Conservation (phyloP, 2,797 vertebrate genomes). For the Erpetoichthys calabaricus region DNA sequence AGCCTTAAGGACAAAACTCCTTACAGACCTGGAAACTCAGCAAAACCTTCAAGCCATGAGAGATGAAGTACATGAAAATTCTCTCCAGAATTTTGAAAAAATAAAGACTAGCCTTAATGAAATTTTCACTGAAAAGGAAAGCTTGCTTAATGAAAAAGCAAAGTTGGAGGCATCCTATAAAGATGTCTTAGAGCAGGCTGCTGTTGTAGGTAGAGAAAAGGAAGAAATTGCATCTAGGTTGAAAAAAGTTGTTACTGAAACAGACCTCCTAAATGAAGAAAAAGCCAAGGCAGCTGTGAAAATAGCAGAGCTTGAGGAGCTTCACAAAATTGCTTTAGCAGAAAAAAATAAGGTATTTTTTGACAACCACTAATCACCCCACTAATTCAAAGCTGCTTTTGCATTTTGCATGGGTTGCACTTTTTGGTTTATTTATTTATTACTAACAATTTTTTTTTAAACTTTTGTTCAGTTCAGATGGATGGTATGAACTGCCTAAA, state of each 20-base stretch:
- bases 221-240: conserved; percentile 52
- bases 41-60: conserved; percentile 28
- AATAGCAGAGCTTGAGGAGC: conserved; percentile 58
- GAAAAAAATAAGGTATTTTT: conserved; percentile 63
- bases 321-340: conserved; percentile 67
- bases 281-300: conserved; percentile 55
- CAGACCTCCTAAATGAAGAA: conserved; percentile 52
- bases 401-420: conserved; percentile 29
- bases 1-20: conserved; percentile 33
- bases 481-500: conserved; percentile 11
- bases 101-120: conserved; percentile 34
- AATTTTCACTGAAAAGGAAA: conserved; percentile 29
- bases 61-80: conserved; percentile 31
- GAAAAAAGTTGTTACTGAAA: conserved; percentile 46
- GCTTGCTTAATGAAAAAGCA: conserved; percentile 42
- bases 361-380: conserved; percentile 41
- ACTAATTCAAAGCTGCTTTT: conserved; percentile 35
- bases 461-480: conserved; percentile 23
- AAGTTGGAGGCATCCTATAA: conserved; percentile 39
- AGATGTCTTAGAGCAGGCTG: conserved; percentile 37
- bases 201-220: conserved; percentile 36
- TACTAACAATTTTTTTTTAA: conserved; percentile 22
- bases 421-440: conserved; percentile 33
- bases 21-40: conserved; percentile 46
- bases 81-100: conserved; percentile 34